These are phyloP conservation scores for Leontocebus nigricollis DNA, from an alignment of 2,797 vertebrate species.

Conservation along the genomic window DNA sequence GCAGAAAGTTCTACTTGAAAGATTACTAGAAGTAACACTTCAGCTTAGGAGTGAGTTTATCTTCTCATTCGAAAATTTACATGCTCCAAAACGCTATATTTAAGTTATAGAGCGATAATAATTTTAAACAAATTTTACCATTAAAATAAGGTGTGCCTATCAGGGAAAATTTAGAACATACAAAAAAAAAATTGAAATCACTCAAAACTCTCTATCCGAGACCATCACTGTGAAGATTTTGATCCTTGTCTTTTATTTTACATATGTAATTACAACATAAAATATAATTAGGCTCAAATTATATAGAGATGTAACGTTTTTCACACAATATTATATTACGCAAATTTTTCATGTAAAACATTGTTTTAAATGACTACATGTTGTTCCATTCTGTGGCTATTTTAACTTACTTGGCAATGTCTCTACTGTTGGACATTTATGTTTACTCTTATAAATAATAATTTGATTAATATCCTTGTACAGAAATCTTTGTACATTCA, in stretches of 20 bases:
- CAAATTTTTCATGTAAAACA: not conserved
- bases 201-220: not conserved
- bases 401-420: rapidly evolving
- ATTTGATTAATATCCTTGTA: not conserved
- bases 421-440: not conserved
- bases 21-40: not conserved
- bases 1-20: not conserved
- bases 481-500: not conserved
- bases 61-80: not conserved
- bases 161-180: not conserved
- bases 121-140: not conserved
- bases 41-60: not conserved
- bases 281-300: not conserved
- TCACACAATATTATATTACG: not conserved
- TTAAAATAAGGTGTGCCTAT: not conserved
- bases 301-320: not conserved
- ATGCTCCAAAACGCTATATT: not conserved
- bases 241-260: not conserved
- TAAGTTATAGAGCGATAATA: not conserved
- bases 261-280: not conserved
- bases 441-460: not conserved
- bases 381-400: not conserved
- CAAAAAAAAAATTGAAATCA: not conserved
- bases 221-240: not conserved
- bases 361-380: not conserved